Percentiles rank a stretch among this genome's conserved stretches.
phyloP scores from a whole-genome alignment of 2,888 invertebrate species.

The Hirtodrosophila cameraria region DNA sequence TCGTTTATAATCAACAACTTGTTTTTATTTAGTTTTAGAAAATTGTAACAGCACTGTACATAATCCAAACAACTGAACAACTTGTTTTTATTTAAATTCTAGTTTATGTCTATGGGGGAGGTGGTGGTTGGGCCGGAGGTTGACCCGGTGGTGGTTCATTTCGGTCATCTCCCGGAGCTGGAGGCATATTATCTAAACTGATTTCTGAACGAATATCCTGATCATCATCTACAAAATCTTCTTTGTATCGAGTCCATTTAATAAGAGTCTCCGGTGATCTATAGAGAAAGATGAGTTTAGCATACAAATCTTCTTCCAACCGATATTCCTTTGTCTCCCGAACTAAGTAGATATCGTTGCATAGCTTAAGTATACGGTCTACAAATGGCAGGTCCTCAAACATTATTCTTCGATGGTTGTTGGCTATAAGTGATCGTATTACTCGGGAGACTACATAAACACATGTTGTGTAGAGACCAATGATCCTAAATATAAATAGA shows the following conservation, averaged over 20 bases:
- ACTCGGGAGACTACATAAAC: slow-evolving; percentile 95
- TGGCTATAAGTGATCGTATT: slow-evolving; percentile 92
- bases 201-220: too few species aligned
- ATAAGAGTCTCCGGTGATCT: slow-evolving; percentile 98
- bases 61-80: too few species aligned
- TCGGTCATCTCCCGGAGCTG: too few species aligned
- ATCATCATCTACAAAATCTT: slow-evolving; percentile 59
- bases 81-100: too few species aligned
- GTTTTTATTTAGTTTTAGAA: too few species aligned
- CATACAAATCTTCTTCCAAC: slow-evolving; percentile 97
- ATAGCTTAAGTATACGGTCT: slow-evolving; percentile 91
- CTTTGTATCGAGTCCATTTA: slow-evolving; percentile 86
- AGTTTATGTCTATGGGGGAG: too few species aligned
- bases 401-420: slow-evolving; percentile 94
- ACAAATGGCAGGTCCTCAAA: slow-evolving; percentile 93
- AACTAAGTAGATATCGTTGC: slow-evolving; percentile 92
- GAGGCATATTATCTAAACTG: neutral
- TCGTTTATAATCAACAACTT: too few species aligned
- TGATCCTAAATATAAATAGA: slow-evolving; percentile 88
- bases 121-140: neutral
- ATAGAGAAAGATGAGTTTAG: slow-evolving; percentile 98
- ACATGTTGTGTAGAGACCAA: slow-evolving; percentile 96
- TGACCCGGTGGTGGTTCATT: neutral
- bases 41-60: too few species aligned
- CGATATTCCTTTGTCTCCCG: slow-evolving; percentile 95